Percentiles rank a stretch among this genome's conserved stretches.
Conservation (phyloP, 2,797 vertebrate genomes). For the Hylomyscus alleni region DNA sequence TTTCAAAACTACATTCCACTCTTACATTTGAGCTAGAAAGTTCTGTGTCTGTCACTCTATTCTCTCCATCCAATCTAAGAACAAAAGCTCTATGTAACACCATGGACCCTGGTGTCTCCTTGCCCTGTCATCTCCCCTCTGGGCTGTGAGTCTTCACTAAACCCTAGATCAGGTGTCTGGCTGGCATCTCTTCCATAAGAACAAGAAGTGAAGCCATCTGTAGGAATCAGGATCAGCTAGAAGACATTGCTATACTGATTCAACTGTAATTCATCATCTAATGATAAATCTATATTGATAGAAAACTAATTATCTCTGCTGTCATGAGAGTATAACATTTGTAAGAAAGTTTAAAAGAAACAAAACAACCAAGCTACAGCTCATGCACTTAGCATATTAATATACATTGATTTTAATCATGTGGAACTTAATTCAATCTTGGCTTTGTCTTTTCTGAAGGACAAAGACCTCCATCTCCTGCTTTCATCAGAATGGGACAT, state of each 20-base stretch:
- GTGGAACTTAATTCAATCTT: conserved; percentile 32
- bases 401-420: conserved; percentile 58
- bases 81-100: background rate
- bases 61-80: background rate
- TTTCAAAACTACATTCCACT: background rate
- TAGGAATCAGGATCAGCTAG: background rate
- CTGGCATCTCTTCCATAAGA: background rate
- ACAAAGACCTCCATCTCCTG: background rate
- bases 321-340: background rate
- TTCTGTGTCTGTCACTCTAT: background rate
- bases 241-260: conserved; percentile 5
- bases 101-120: background rate
- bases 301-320: conserved; percentile 29
- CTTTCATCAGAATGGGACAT: background rate
- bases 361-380: conserved; percentile 16
- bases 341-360: conserved; percentile 56
- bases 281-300: conserved; percentile 23
- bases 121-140: background rate
- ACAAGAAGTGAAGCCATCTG: background rate
- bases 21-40: background rate
- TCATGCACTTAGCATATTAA: conserved; percentile 26
- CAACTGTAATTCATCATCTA: conserved; percentile 59
- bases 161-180: background rate
- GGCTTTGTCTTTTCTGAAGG: conserved; percentile 45
- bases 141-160: background rate